Evolutionary conservation across 2,797 vertebrate genomes (phyloP), one percentile per base, ranked within the genome.

Genomic region (Lateolabrax maculatus): DNA sequence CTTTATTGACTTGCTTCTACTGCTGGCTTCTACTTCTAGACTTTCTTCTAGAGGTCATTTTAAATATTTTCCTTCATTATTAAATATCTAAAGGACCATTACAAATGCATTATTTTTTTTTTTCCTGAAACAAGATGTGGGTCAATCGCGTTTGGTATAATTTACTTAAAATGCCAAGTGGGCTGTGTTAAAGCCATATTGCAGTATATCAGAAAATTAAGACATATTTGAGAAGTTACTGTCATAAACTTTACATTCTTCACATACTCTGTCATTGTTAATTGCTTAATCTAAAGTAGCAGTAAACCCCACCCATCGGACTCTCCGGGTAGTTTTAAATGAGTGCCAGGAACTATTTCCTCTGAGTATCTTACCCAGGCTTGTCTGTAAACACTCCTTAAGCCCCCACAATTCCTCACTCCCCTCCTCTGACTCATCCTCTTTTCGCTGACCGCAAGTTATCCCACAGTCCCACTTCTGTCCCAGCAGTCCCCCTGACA

Each of bases 341-440:
- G 19, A 63, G 18, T 75, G 19, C 67, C 58, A 34, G 37, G 19
- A 69, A 61, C 10, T 31, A 19, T 68, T 55, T 67, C 48, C 56
- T 66, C 21, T 51, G 23, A 18, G 62, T 68, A 36, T 81, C 23
- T 67, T 12, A 49, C n/a, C 27, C 19, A 27, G 48, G n/a, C 34
- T 21, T 75, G 3, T 77, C 62, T 23, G 44, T 60, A 53, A 58
- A 75, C 36, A n/a, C 39, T 63, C 27, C 52, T 31, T 29, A 34
- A 23, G 29, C 29, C 27, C 51, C 56, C 25, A 10, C 51, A 6
- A 2, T 18, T 34, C 48, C 68, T 65, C 25, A 4, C 41, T 53
- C 36, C 46, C 56, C 53, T 68, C 66, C 65, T 79, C 74, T 83
- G 79, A 86, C 80, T 86, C 80, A 81, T 79, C 72, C 43, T 71